Base-by-base conservation (phyloP, 2,797 vertebrate genomes). In the Diglossa cyanea region DNA sequence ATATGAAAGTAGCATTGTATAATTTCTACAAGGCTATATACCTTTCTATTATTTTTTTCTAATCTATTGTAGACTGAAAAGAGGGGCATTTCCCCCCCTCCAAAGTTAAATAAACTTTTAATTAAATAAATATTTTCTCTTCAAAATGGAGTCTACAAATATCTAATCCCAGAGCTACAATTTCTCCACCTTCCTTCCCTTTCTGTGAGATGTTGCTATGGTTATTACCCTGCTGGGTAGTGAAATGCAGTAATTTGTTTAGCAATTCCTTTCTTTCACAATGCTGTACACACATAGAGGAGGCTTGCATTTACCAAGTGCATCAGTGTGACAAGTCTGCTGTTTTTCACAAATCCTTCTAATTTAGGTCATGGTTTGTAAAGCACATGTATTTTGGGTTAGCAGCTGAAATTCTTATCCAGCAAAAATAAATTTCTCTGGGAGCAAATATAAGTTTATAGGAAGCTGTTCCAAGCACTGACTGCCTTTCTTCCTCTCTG, bases 211-310 rank as follows among this genome's bases (percentile, higher is more conserved):
- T 93, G 93, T 97, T 95, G 94, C 94, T 95, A 87, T 93, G 94
- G 96, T 97, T 97, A 94, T 94, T 94, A 95, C 92, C 76, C 84
- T 90, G 79, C 73, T 94, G 89, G 76, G 93, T 93, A 93, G 92
- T 65, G 86, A 92, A 96, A 94, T 68, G 62, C 73, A 86, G 85
- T 93, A 90, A 91, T 96, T 92, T 86, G 67, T 95, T 94, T 94
- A 88, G 74, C 81, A 89, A 72, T 91, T 95, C 71, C 28, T 93
- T 79, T 91, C 61, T 94, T 92, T 63, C 70, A 81, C 66, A 68
- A 47, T 80, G 17, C 44, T 68, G 42, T 93, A 78, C 54, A 55
- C 50, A 77, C 48, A 63, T 19, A 93, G 54, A 87, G 58, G 61
- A 87, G 50, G 42, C 18, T 89, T 86, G 48, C 39, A 65, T 93